Percentiles rank a stretch among this genome's conserved stretches.
phyloP scores from a whole-genome alignment of 2,888 invertebrate species.

The Mellilla xanthometata region DNA sequence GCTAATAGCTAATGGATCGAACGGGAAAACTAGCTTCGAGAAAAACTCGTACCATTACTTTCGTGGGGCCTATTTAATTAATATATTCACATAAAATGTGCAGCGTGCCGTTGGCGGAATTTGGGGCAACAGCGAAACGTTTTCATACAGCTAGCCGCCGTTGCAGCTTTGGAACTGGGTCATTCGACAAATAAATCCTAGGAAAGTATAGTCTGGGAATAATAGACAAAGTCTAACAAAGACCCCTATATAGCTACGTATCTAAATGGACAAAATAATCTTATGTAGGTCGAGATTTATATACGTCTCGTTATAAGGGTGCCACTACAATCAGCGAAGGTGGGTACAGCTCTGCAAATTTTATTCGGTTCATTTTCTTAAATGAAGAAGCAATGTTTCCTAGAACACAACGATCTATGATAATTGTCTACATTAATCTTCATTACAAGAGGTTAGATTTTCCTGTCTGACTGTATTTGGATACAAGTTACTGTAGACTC shows the following conservation, averaged over 20 bases:
- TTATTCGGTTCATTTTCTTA: no score
- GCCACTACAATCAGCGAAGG: no score
- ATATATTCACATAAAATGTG: slow-evolving; percentile 9
- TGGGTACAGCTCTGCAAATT: no score
- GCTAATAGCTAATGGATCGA: slow-evolving; percentile 6
- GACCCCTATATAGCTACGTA: no score
- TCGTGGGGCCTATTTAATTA: background rate
- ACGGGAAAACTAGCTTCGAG: slow-evolving; percentile 10
- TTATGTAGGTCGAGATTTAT: no score
- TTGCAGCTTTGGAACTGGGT: slow-evolving; percentile 9
- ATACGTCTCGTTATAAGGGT: no score
- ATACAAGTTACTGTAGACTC: background rate
- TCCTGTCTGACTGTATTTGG: slow-evolving; percentile 1
- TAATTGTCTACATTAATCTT: no score
- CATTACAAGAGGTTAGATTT: no score
- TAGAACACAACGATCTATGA: no score
- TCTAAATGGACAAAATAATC: no score
- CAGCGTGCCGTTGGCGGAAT: slow-evolving; percentile 5
- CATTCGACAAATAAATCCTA: slow-evolving; percentile 8
- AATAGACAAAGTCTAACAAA: background rate
- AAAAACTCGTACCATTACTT: slow-evolving; percentile 9
- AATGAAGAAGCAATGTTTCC: no score
- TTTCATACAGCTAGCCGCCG: slow-evolving; percentile 2
- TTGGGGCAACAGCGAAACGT: slow-evolving; percentile 3
- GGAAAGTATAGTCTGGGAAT: slow-evolving; percentile 3